Conservation (phyloP, 2,113 vertebrate species). For the Egretta garzetta region DNA sequence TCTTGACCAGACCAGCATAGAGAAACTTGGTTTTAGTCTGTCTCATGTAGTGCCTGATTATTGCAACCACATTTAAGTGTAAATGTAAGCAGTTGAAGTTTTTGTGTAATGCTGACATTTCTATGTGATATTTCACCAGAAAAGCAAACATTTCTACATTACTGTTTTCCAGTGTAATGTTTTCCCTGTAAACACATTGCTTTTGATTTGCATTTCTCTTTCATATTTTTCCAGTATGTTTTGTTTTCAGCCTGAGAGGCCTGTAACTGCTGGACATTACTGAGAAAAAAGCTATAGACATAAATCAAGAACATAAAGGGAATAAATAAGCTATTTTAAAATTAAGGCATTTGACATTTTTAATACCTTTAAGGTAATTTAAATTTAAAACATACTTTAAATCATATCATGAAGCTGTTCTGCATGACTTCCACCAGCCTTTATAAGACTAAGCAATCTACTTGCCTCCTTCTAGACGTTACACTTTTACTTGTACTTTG, state of each 20-base stretch:
- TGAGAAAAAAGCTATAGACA: neutral
- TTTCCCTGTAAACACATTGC: neutral
- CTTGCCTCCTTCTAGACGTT: neutral
- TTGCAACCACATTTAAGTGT: neutral
- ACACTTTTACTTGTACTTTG: neutral
- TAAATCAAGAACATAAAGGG: neutral
- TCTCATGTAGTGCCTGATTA: neutral
- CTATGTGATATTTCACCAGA: neutral
- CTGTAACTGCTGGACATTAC: neutral
- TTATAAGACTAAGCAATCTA: neutral
- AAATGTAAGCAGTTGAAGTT: neutral
- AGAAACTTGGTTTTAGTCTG: neutral
- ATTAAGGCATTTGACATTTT: neutral
- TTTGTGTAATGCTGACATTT: neutral
- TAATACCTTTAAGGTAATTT: neutral
- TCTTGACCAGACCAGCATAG: neutral
- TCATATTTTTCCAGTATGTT: neutral
- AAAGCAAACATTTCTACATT: neutral
- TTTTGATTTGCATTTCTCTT: constrained; percentile 2
- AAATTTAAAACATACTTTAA: neutral
- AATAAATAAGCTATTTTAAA: neutral
- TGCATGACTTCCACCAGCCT: neutral
- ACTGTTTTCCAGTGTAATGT: neutral
- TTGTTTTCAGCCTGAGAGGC: neutral
- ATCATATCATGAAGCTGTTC: neutral